phyloP scores from a whole-genome alignment of 2,113 vertebrate genomes.

The Dolichallabes microphthalmus region DNA sequence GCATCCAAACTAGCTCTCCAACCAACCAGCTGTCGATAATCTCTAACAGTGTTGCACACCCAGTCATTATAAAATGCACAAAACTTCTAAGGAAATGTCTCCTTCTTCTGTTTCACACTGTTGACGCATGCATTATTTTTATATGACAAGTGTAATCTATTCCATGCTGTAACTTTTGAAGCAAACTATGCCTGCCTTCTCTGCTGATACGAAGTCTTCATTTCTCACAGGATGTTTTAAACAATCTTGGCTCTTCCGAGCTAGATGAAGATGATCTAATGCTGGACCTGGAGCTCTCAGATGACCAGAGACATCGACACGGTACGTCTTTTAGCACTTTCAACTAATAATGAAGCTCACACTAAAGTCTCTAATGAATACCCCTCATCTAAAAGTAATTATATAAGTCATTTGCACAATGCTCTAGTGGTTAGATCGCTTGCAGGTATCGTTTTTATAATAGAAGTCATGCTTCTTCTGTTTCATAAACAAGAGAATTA shows the following conservation, averaged over 20 bases:
- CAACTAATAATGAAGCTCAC: background rate
- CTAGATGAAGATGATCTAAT: constrained; percentile 97
- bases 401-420: background rate
- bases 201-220: constrained; percentile 35
- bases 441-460: constrained; percentile 6
- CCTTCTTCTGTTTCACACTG: constrained; percentile 1
- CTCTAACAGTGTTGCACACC: background rate
- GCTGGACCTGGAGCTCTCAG: constrained; percentile 93
- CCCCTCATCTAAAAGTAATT: constrained; percentile 18
- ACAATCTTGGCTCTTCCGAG: constrained; percentile 94
- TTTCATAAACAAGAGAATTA: constrained; percentile 14
- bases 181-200: background rate
- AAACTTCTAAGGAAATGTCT: constrained; percentile 1
- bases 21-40: background rate
- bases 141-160: background rate
- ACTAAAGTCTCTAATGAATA: constrained; percentile 21
- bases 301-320: constrained; percentile 84
- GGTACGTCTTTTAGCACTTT: constrained; percentile 71
- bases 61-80: background rate
- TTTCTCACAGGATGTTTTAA: constrained; percentile 84
- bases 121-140: background rate
- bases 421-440: background rate
- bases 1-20: background rate
- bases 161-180: background rate
- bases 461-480: background rate